Conservation (phyloP, 2,113 vertebrate species). For the Pygathrix nemaeus region DNA sequence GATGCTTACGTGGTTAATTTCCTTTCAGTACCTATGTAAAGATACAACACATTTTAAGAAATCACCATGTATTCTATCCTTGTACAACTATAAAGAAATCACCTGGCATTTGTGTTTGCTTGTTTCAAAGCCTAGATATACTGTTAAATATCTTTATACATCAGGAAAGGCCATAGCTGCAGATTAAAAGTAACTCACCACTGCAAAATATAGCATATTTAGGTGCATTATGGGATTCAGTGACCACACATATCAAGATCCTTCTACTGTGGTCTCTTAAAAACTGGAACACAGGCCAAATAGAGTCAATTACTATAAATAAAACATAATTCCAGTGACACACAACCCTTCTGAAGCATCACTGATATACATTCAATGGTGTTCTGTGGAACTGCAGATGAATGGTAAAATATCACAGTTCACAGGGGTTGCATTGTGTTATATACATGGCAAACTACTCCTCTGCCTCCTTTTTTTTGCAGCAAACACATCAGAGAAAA, state of each 20-base stretch:
- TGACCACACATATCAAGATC: background rate
- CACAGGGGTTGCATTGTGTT: background rate
- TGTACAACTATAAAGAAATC: background rate
- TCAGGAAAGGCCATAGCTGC: background rate
- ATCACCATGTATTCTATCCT: background rate
- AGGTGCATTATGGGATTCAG: background rate
- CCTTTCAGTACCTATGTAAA: background rate
- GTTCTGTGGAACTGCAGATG: background rate
- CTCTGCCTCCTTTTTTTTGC: background rate
- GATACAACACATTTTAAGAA: background rate
- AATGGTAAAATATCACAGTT: background rate
- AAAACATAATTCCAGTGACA: background rate
- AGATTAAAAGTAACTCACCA: background rate
- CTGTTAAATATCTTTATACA: background rate
- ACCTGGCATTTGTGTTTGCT: background rate
- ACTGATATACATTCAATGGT: background rate
- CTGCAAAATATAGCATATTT: slow-evolving; percentile 5
- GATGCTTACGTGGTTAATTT: slow-evolving; percentile 21
- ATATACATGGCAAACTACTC: background rate
- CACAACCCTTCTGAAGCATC: background rate
- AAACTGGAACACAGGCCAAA: slow-evolving; percentile 3
- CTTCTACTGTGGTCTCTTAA: background rate
- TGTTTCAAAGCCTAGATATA: background rate
- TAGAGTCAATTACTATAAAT: slow-evolving; percentile 11
- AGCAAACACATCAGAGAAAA: background rate